Evolutionary conservation across 1,140 invertebrate genomes (phyloP), one percentile per base, ranked within the genome.

Genomic region (Metaphire vulgaris): DNA sequence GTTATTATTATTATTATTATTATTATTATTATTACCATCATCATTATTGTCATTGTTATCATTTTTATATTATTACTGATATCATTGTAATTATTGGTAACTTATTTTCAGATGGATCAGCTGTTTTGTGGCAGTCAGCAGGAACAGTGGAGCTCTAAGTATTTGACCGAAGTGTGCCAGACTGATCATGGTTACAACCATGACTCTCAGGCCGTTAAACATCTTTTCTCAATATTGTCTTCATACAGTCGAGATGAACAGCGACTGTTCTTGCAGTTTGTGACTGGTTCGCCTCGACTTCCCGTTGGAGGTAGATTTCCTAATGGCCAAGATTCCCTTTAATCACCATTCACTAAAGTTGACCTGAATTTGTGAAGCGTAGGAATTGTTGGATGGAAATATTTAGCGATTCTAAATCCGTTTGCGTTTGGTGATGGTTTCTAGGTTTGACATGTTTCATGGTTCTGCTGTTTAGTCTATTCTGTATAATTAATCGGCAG

Each of bases 161-260:
- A 91, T 81, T 88, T 98, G 80, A 91, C 91, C 77, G 96, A 98
- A 81, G 95, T 93, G 83, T 98, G 95, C 87, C 90, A 94, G 76
- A 94, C 95, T 0, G 96, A 98, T 89, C 96, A 98, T 74, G 96
- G 97, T 34, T 99, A 97, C 86, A 97, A 93, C 41, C 91, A 92
- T 69, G 96, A 99, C 82, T 98, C 95, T 56, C 90, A 91, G 80
- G 94, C 96, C 74, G 97, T 99, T 80, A 90, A 92, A 82, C 96
- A 92, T 87, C 90, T 99, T 65, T 95, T 97, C 85, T 92, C 98
- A 86, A 92, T 99, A 78, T 90, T 99, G 79, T 89, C 92, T 66
- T 91, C 91, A 1, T 99, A 97, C 83, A 91, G 90, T 82, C 89
- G 90, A 75, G 91, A 96, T 81, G 93, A 99, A 84, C 96, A 98